These are phyloP conservation scores for Nothobranchius kuhntae DNA, from an alignment of 2,113 vertebrate genomes.

Conservation along the genomic window DNA sequence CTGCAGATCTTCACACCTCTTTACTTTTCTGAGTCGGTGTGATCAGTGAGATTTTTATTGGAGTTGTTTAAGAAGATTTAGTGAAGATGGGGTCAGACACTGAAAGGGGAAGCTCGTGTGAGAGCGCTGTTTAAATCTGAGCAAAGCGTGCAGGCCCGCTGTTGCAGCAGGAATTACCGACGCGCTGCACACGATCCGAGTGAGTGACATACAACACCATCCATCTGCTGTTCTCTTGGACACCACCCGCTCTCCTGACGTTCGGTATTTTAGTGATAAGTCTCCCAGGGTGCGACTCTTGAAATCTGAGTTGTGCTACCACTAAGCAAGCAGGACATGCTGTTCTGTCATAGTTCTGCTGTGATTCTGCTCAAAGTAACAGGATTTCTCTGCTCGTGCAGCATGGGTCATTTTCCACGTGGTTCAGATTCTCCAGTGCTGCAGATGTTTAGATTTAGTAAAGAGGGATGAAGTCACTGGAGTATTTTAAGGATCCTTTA, in stretches of 20 bases:
- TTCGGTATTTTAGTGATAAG: too few species aligned
- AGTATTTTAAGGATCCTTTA: not conserved
- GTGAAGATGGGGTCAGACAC: not conserved
- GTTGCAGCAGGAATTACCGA: not conserved
- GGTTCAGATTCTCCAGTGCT: not conserved
- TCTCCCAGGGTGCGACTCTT: constrained; percentile 29
- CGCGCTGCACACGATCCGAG: not conserved
- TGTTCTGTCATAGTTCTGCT: constrained; percentile 19
- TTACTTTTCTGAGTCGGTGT: too few species aligned
- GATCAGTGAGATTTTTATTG: too few species aligned
- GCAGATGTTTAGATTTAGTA: not conserved
- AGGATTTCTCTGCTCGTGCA: not conserved
- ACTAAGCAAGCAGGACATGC: constrained; percentile 26
- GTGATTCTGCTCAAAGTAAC: not conserved
- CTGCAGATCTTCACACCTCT: too few species aligned
- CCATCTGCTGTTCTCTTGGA: too few species aligned
- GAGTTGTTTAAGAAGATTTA: too few species aligned
- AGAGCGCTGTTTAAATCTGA: not conserved
- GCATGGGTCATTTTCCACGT: not conserved
- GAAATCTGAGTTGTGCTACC: constrained; percentile 24
- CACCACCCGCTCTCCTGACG: too few species aligned
- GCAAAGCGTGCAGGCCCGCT: not conserved
- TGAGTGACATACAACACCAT: too few species aligned
- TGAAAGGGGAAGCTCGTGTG: not conserved
- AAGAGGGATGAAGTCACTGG: not conserved